Base-by-base conservation (phyloP, 2,888 invertebrate species). In the Tinea semifulvella region DNA sequence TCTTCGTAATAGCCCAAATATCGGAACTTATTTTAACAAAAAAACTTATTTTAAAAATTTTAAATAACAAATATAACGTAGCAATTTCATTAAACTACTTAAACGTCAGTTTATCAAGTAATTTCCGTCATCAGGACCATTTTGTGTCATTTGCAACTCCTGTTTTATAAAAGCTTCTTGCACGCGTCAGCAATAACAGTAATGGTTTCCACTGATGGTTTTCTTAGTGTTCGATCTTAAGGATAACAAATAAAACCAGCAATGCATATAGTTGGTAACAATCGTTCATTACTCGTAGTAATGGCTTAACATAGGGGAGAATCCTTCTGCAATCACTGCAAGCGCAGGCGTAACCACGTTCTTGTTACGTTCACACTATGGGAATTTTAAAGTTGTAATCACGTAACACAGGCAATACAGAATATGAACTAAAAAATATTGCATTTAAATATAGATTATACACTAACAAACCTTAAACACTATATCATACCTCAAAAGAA, bases 321-420 rank as follows among this genome's bases (percentile, higher is more conserved):
- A 31, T 50, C 47, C 46, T 45, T 49, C 53, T 48, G 36, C 36
- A 44, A 44, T 22, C 43, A 43, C 20, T 20, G 35, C 18, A 35
- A 22, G 19, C 7, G 16, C 16, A 18, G 16, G 36, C 36, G 36
- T 36, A 17, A 36, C 36, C 8, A 18, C 16, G 36, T 36, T 8
- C 5, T 4, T n/a, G 16, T 18, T n/a, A 18, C 11, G 36, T 36
- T 18, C 36, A 36, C 36, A 36, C 11, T 36, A 14, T 17, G 10
- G 36, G 16, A 17, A 10, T 36, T 36, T 36, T 36, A 13, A 31
- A 5, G n/a, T n/a, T 22, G 5, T 22, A 22, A 22, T 8, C 25
- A 22, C 25, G 8, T 22, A 5, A 22, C 8, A 22, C 25, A 5
- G 25, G n/a, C n/a, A n/a, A n/a, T n/a, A n/a, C n/a, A n/a, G n/a